Evolutionary conservation across 2,113 vertebrate species (phyloP).

Genomic region (Coryphaenoides rupestris): DNA sequence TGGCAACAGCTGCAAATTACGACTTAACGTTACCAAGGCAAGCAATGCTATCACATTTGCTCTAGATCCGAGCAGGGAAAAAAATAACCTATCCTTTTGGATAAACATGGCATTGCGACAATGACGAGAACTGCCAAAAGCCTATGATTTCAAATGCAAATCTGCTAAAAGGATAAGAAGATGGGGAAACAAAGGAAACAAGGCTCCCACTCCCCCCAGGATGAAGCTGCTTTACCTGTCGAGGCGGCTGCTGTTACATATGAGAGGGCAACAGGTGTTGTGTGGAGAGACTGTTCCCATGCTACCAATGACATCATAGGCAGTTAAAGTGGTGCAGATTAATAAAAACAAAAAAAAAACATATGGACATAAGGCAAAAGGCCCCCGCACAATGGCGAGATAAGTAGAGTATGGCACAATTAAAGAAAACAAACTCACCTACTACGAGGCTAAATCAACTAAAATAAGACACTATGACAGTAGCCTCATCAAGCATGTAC

Average conservation of each 20-base stretch:
- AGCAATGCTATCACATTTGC: constrained; percentile 30
- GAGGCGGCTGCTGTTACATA: constrained; percentile 42
- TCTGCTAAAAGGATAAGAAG: constrained; percentile 2
- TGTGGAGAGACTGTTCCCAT: constrained; percentile 38
- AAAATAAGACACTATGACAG: too few species aligned
- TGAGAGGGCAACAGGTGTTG: constrained; percentile 44
- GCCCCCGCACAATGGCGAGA: too few species aligned
- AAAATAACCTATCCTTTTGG: constrained; percentile 31
- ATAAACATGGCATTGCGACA: constrained; percentile 17
- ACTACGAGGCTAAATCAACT: too few species aligned
- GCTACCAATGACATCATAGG: constrained; percentile 46
- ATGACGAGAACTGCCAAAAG: constrained; percentile 13
- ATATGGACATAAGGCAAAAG: too few species aligned
- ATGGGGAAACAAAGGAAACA: constrained; percentile 16
- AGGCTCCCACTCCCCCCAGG: constrained; percentile 25
- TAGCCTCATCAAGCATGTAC: too few species aligned
- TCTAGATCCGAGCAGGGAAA: constrained; percentile 22
- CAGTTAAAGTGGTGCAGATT: constrained; percentile 12
- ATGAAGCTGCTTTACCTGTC: constrained; percentile 48
- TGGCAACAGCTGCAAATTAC: constrained; percentile 40
- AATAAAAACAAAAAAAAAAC: too few species aligned
- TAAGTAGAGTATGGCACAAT: too few species aligned
- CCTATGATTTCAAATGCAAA: constrained; percentile 4
- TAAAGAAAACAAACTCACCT: too few species aligned
- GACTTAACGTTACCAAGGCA: constrained; percentile 35